Evolutionary conservation across 2,797 vertebrate genomes (phyloP), one percentile per base, ranked within the genome.

Genomic region (Chiloscyllium punctatum): DNA sequence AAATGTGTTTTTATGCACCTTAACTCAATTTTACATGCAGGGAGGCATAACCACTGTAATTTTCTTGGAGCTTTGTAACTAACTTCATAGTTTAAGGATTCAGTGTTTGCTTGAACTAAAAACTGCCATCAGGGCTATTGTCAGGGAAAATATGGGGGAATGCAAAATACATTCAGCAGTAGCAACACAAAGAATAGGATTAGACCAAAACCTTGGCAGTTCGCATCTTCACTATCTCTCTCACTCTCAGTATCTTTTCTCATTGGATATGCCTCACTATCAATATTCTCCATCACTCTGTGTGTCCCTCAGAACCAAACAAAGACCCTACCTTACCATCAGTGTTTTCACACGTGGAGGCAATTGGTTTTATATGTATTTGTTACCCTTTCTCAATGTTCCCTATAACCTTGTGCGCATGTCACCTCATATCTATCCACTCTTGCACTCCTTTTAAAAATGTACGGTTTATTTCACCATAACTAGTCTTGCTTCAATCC

Each of bases 21-120:
- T 95, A 33, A 53, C 74, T 95, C 95, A 95, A 95, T 95, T 95
- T 77, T 88, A 92, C n/a, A 88, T 5, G n/a, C 82, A 84, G 37
- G 23, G 42, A 84, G 42, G 8, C 1, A 25, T 84, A 84, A 84
- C 82, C 82, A 48, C 82, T 48, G 37, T 84, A 84, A 84, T 84
- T 84, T 84, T 84, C 82, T 23, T 48, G 42, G 42, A 84, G 82
- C 21, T 84, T 48, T 84, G 82, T 8, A 18, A 84, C 37, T 48
- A 84, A 84, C 42, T 84, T 48, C 42, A 3, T 25, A 48, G 82
- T 48, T 84, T 25, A 48, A 21, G 42, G 42, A 84, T 48, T 84
- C 42, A 25, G 82, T 8, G 18, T 48, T 8, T 84, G 21, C 4
- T 84, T 8, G 6, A 8, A 48, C 37, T 6, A 21, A 21, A 25